Conservation (phyloP, 2,797 vertebrate genomes). For the Echiichthys vipera region DNA sequence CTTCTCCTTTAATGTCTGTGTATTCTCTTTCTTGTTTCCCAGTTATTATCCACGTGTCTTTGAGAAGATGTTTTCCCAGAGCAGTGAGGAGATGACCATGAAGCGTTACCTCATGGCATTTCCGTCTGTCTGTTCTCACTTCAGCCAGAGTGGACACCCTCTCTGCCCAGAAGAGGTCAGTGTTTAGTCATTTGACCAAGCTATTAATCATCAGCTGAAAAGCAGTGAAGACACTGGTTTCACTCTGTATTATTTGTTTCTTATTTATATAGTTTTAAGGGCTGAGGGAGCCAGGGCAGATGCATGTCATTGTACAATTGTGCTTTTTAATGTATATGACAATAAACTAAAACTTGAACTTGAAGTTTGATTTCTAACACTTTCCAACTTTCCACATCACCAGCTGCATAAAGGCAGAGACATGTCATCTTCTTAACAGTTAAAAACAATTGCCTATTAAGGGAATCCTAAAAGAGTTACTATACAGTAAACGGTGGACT, state of each 20-base stretch:
- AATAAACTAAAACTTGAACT: no score
- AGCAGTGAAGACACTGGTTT: background rate
- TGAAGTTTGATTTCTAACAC: background rate
- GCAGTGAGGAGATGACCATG: conserved; percentile 86
- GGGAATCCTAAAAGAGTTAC: background rate
- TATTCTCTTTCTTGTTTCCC: background rate
- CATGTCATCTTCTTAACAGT: background rate
- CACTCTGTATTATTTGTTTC: background rate
- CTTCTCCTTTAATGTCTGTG: background rate
- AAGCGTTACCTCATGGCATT: conserved; percentile 89
- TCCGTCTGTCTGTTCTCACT: conserved; percentile 87
- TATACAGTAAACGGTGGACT: background rate
- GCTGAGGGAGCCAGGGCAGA: no score
- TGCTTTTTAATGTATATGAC: no score
- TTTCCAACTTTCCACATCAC: background rate
- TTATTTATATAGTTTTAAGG: no score
- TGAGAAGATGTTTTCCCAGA: conserved; percentile 90
- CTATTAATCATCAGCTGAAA: background rate
- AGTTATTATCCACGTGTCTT: conserved; percentile 89
- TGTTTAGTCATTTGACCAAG: conserved; percentile 48
- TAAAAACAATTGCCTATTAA: background rate
- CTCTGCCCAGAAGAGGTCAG: conserved; percentile 96
- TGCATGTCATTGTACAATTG: no score
- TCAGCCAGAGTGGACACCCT: conserved; percentile 84
- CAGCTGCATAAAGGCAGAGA: background rate